Conservation (phyloP, 2,888 invertebrate genomes). For the Leucozona laternaria region DNA sequence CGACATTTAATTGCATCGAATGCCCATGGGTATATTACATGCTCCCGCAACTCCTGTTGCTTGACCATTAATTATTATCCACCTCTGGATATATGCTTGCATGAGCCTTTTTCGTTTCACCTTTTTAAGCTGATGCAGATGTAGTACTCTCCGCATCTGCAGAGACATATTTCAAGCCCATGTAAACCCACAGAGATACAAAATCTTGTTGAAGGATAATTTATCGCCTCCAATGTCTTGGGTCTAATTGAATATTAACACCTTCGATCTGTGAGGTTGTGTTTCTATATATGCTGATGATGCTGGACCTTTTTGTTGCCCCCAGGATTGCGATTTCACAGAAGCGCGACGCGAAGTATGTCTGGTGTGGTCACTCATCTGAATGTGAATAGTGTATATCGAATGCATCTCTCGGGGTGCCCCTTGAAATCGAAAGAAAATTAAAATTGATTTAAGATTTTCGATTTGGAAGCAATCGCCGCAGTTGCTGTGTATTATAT, state of each 20-base stretch:
- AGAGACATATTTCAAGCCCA: slow-evolving; percentile 52
- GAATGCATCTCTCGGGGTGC: slow-evolving; percentile 13
- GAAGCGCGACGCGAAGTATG: slow-evolving; percentile 33
- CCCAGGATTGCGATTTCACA: slow-evolving; percentile 57
- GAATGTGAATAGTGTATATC: slow-evolving; percentile 3
- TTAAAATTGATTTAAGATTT: slow-evolving; percentile 71
- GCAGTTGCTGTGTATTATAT: not conserved
- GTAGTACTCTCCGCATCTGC: slow-evolving; percentile 8
- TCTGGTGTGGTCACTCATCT: slow-evolving; percentile 4
- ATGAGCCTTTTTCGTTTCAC: slow-evolving; percentile 17
- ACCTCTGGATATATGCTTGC: slow-evolving; percentile 9
- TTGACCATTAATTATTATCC: slow-evolving; percentile 49
- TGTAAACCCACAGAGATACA: slow-evolving; percentile 42
- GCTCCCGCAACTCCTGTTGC: slow-evolving; percentile 54
- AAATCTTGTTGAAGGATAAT: slow-evolving; percentile 73
- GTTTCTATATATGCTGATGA: slow-evolving; percentile 42
- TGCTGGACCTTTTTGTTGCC: slow-evolving; percentile 49
- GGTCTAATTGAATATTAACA: slow-evolving; percentile 84
- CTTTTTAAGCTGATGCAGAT: not conserved
- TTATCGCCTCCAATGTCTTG: slow-evolving; percentile 69
- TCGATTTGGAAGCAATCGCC: slow-evolving; percentile 56
- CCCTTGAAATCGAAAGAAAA: slow-evolving; percentile 60
- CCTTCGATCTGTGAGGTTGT: slow-evolving; percentile 78
- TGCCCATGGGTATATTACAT: slow-evolving; percentile 32
- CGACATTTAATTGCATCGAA: slow-evolving; percentile 62